These are phyloP conservation scores for Trichonephila inaurata DNA, from an alignment of 1,140 invertebrate species.

Conservation along the genomic window DNA sequence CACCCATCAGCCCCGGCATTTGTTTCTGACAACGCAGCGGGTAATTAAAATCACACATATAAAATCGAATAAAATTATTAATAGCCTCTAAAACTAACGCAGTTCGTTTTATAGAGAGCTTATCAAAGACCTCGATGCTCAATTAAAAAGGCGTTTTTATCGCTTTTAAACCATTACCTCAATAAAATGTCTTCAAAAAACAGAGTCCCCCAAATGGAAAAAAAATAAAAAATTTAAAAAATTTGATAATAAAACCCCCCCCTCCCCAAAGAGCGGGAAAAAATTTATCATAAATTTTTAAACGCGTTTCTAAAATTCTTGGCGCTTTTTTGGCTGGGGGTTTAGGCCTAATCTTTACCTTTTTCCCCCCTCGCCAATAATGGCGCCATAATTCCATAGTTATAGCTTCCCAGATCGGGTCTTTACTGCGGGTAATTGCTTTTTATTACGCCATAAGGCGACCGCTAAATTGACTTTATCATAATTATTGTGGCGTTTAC, in stretches of 20 bases:
- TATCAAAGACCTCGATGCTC: background rate
- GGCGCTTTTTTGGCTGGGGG: slow-evolving; percentile 67
- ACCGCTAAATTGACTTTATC: slow-evolving; percentile 76
- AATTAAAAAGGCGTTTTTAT: slow-evolving; percentile 28
- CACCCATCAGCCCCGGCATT: background rate
- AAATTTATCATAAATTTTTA: slow-evolving; percentile 77
- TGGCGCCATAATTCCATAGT: slow-evolving; percentile 75
- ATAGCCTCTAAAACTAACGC: slow-evolving; percentile 29
- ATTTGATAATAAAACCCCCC: slow-evolving; percentile 62
- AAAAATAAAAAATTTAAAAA: slow-evolving; percentile 37
- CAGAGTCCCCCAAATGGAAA: background rate
- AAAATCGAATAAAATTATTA: slow-evolving; percentile 59
- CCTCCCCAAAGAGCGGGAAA: background rate
- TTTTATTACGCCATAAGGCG: slow-evolving; percentile 75
- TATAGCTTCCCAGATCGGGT: slow-evolving; percentile 73
- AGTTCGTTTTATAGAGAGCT: slow-evolving; percentile 34
- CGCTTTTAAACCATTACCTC: slow-evolving; percentile 8
- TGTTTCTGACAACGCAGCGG: background rate
- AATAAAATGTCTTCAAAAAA: slow-evolving; percentile 34
- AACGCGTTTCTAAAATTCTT: slow-evolving; percentile 72
- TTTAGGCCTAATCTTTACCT: slow-evolving; percentile 55
- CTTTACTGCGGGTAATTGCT: slow-evolving; percentile 70
- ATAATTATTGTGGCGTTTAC: slow-evolving; percentile 75
- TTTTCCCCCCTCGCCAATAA: slow-evolving; percentile 67
- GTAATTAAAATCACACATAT: slow-evolving; percentile 41